Evolutionary conservation across 2,888 invertebrate genomes (phyloP).

Genomic region (Azorinus chamasolen): DNA sequence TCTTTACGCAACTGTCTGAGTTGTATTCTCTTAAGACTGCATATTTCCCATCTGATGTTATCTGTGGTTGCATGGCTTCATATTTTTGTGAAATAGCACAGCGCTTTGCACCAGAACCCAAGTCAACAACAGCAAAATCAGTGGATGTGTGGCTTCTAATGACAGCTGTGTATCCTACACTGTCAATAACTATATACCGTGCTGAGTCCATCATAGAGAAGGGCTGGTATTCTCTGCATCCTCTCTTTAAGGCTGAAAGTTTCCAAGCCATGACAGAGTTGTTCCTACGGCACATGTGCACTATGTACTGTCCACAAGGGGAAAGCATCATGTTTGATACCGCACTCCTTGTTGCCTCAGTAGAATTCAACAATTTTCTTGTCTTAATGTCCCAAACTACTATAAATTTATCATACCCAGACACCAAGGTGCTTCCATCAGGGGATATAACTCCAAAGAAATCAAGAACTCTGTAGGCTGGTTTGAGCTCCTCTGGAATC

Average conservation of each 20-base stretch:
- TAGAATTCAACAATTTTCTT: constrained; percentile 47
- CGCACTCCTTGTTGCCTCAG: constrained; percentile 59
- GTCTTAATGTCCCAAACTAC: constrained; percentile 58
- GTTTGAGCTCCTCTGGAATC: constrained; percentile 58
- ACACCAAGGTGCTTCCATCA: constrained; percentile 57
- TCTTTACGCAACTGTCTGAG: constrained; percentile 55
- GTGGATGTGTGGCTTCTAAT: constrained; percentile 58
- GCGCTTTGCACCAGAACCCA: constrained; percentile 47
- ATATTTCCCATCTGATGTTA: constrained; percentile 68
- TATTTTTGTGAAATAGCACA: constrained; percentile 53
- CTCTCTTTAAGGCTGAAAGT: constrained; percentile 40
- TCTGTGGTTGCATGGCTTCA: constrained; percentile 61
- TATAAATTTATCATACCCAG: constrained; percentile 65
- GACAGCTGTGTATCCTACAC: constrained; percentile 50
- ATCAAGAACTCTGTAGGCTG: constrained; percentile 58
- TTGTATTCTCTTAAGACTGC: constrained; percentile 66
- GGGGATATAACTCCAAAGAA: constrained; percentile 57
- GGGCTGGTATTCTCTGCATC: constrained; percentile 51
- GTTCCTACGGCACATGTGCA: constrained; percentile 57
- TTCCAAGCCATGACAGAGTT: constrained; percentile 66
- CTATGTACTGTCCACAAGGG: constrained; percentile 50
- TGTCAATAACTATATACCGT: constrained; percentile 56
- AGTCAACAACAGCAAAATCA: constrained; percentile 66
- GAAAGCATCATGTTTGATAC: constrained; percentile 46
- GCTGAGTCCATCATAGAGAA: constrained; percentile 62